Evolutionary conservation across 1,140 invertebrate genomes (phyloP).

Genomic region (Danaus melanippus): DNA sequence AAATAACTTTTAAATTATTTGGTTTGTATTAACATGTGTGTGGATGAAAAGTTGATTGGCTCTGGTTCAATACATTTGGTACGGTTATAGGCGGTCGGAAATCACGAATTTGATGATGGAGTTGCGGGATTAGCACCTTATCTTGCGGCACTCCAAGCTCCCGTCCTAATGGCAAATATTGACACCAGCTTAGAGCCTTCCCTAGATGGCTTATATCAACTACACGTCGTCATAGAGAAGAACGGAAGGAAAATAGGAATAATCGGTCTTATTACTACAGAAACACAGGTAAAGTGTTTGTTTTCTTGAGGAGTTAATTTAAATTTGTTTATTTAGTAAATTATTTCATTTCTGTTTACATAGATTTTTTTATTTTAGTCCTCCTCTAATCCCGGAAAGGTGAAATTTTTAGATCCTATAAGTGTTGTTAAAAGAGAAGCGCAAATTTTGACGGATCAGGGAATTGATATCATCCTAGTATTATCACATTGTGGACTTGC

Average conservation of each 20-base stretch:
- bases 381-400: conserved; percentile 38
- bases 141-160: conserved; percentile 76
- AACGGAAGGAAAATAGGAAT: conserved; percentile 83
- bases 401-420: conserved; percentile 80
- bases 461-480: conserved; percentile 84
- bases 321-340: neutral
- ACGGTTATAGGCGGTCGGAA: conserved; percentile 81
- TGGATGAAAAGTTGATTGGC: too few species aligned
- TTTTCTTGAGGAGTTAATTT: neutral
- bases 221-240: conserved; percentile 74
- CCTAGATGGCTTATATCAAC: conserved; percentile 75
- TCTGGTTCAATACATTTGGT: too few species aligned
- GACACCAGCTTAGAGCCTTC: conserved; percentile 78
- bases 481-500: conserved; percentile 84
- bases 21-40: too few species aligned
- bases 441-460: conserved; percentile 72
- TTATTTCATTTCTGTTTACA: conserved; percentile 3
- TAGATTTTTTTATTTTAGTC: conserved; percentile 30
- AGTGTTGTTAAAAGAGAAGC: conserved; percentile 77
- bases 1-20: too few species aligned
- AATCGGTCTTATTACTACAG: conserved; percentile 82
- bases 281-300: conserved; percentile 36
- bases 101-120: conserved; percentile 91
- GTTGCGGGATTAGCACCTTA: conserved; percentile 83
- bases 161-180: conserved; percentile 84